Evolutionary conservation across 1,140 invertebrate species (phyloP), one percentile per base, ranked within the genome.

Genomic region (Conopomorpha cramerella): DNA sequence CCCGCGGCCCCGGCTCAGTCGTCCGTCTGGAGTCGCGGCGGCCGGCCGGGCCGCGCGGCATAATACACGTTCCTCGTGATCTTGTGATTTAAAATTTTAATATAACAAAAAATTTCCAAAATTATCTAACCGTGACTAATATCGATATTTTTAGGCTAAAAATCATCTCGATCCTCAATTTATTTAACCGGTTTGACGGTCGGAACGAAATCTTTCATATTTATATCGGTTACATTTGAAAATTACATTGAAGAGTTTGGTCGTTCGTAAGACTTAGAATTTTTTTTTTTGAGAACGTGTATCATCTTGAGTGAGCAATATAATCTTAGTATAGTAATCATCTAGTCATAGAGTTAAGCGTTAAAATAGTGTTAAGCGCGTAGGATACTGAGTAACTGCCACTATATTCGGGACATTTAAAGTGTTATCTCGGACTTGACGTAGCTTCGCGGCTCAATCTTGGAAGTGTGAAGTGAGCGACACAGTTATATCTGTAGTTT

Each of bases 61-160:
- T 47, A 66, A 64, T 68, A 68, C 64, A 66, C 65, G 70, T 74
- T 74, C 70, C 66, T 74, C 70, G 70, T 74, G 70, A 60, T 62
- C 59, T 74, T 74, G 70, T 74, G 70, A 74, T 74, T 61, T 59
- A 68, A 67, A 74, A 67, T 64, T 57, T 59, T 66, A 67, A 70
- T 60, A 57, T 38, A 64, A 55, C 43, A 63, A 62, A 61, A 48
- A 49, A 53, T 43, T 45, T 44, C 39, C 56, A 30, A 55, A 58
- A 46, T 51, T 48, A 44, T 57, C 46, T 61, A 64, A 67, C 55
- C 59, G 59, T 57, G 64, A 63, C 55, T 66, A 59, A 61, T 67
- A 53, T 54, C 64, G 56, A 66, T 72, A 74, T 74, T 71, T 67
- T 74, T 74, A 74, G 70, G 62, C 64, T 67, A 64, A 71, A n/a